phyloP scores from a whole-genome alignment of 1,140 invertebrate genomes.

The Sinonovacula constricta region DNA sequence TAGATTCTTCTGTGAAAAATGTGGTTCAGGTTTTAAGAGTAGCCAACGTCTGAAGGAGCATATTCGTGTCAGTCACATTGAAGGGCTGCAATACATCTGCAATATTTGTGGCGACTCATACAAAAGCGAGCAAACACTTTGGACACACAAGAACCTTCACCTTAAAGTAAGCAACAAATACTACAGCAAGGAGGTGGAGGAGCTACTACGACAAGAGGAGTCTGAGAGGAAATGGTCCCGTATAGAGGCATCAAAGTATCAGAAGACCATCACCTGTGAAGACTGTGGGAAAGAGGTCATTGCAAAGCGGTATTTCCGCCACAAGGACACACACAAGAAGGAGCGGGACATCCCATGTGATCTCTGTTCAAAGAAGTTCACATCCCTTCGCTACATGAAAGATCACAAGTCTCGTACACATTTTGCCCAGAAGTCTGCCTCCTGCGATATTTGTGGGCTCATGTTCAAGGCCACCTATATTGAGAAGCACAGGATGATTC shows the following conservation, averaged over 20 bases:
- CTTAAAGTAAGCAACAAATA: conserved; percentile 30
- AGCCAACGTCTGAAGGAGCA: conserved; percentile 8
- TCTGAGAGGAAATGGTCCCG: background rate
- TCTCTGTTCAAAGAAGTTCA: conserved; percentile 25
- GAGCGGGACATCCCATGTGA: conserved; percentile 31
- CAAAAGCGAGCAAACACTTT: background rate
- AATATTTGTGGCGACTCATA: conserved; percentile 7
- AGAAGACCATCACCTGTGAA: conserved; percentile 2
- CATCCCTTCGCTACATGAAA: conserved; percentile 17
- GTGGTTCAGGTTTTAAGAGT: conserved; percentile 3
- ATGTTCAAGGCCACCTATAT: conserved; percentile 30
- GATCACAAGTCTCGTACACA: conserved; percentile 45
- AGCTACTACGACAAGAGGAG: conserved; percentile 30
- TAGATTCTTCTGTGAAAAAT: conserved; percentile 3
- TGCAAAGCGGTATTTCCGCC: conserved; percentile 14
- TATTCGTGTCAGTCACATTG: background rate
- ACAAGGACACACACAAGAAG: conserved; percentile 26
- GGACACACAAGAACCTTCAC: conserved; percentile 25
- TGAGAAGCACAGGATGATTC: conserved; percentile 35
- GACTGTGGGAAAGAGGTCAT: conserved; percentile 15
- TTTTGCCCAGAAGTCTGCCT: background rate
- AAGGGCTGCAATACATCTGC: background rate
- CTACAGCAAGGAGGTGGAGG: conserved; percentile 33
- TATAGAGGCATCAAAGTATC: background rate
- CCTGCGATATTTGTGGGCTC: conserved; percentile 40